These are phyloP conservation scores for Osmerus mordax DNA, from an alignment of 2,113 vertebrate species.

Conservation along the genomic window DNA sequence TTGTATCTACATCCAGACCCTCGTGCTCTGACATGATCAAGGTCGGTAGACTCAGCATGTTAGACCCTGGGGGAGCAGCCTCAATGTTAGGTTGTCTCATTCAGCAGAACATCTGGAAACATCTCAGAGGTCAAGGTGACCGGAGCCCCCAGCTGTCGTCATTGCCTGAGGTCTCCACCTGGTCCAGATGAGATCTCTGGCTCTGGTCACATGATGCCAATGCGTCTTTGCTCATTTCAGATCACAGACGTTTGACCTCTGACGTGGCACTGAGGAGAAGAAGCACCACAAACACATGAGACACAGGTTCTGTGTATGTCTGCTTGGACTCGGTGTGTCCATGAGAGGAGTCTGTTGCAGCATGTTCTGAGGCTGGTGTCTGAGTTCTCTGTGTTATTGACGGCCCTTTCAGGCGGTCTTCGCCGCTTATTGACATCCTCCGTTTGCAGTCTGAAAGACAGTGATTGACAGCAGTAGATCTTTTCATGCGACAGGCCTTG, in stretches of 20 bases:
- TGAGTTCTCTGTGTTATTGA: background rate
- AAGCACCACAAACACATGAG: background rate
- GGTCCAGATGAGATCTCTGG: conserved; percentile 6
- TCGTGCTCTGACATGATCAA: too few relatives aligned
- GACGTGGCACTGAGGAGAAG: background rate
- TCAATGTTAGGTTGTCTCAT: conserved; percentile 15
- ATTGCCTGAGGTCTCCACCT: conserved; percentile 25
- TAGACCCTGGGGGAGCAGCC: background rate
- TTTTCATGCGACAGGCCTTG: conserved; percentile 24
- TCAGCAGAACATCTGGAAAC: background rate
- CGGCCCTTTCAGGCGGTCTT: conserved; percentile 16
- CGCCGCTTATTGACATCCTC: conserved; percentile 31
- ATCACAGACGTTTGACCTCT: conserved; percentile 13
- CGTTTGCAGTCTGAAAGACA: conserved; percentile 19
- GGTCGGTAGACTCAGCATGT: background rate
- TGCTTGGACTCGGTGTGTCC: background rate
- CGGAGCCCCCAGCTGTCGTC: conserved; percentile 21
- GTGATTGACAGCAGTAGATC: conserved; percentile 27
- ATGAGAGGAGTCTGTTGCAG: conserved; percentile 7
- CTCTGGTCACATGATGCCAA: conserved; percentile 26
- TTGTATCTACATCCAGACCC: too few relatives aligned
- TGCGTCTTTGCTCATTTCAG: conserved; percentile 13
- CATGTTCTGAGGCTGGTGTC: background rate
- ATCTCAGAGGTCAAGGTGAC: conserved; percentile 21
- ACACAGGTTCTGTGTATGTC: background rate